phyloP scores from a whole-genome alignment of 1,140 invertebrate species.

The Drosophila lacertosa region DNA sequence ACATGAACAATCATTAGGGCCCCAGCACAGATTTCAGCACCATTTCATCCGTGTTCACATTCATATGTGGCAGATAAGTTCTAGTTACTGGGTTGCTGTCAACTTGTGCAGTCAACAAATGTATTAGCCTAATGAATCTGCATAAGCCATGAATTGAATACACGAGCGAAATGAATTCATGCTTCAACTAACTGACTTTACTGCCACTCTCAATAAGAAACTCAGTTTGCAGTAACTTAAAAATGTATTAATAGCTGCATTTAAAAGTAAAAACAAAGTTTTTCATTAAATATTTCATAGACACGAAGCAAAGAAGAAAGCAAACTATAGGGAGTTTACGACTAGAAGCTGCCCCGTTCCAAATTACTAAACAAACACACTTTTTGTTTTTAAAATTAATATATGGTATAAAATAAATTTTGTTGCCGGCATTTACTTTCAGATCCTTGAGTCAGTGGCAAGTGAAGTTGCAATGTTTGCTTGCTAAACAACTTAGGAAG shows the following conservation, averaged over 20 bases:
- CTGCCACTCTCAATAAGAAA: too few species aligned
- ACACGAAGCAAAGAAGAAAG: too few species aligned
- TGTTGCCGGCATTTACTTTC: not conserved
- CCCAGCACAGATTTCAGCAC: slow-evolving; percentile 73
- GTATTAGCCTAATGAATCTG: slow-evolving; percentile 2
- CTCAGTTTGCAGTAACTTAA: too few species aligned
- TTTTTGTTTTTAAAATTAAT: too few species aligned
- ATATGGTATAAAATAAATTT: too few species aligned
- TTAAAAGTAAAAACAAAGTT: too few species aligned
- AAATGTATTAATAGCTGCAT: too few species aligned
- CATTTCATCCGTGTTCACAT: slow-evolving; percentile 30
- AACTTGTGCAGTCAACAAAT: slow-evolving; percentile 15
- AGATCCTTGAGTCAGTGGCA: not conserved
- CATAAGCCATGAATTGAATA: slow-evolving; percentile 3
- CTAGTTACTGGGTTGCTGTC: slow-evolving; percentile 8
- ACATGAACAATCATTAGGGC: slow-evolving; percentile 79
- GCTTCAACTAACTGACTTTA: not conserved
- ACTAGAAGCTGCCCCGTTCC: too few species aligned
- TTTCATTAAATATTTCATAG: too few species aligned
- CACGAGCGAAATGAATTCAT: not conserved
- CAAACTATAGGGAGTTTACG: too few species aligned
- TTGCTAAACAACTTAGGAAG: slow-evolving; percentile 82
- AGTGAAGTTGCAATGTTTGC: slow-evolving; percentile 61
- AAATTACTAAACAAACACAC: too few species aligned
- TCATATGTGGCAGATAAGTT: slow-evolving; percentile 30